Evolutionary conservation across 2,888 invertebrate genomes (phyloP).

Genomic region (Macropis europaea): DNA sequence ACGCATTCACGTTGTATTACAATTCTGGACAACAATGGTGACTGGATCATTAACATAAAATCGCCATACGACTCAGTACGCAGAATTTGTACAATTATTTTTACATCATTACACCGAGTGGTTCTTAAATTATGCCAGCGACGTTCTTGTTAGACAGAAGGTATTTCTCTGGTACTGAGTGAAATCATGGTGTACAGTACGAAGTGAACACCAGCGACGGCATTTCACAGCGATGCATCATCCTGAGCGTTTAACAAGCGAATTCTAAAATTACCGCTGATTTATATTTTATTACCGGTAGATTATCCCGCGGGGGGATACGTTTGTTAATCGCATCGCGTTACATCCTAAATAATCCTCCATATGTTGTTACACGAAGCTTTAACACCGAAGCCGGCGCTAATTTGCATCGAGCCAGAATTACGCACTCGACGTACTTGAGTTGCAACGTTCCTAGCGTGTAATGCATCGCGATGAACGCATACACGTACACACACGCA

Average conservation of each 20-base stretch:
- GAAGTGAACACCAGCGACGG: neutral
- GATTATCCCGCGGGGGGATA: slow-evolving; percentile 38
- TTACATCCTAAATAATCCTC: slow-evolving; percentile 57
- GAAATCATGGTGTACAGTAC: too few species aligned
- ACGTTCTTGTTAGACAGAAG: neutral
- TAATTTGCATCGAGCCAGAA: slow-evolving; percentile 53
- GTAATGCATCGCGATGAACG: slow-evolving; percentile 25
- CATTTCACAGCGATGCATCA: neutral
- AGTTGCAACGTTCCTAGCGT: slow-evolving; percentile 24
- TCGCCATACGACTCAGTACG: too few species aligned
- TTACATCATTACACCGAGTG: too few species aligned
- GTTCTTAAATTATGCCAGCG: too few species aligned
- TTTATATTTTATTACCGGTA: slow-evolving; percentile 41
- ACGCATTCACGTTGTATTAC: too few species aligned
- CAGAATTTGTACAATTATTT: too few species aligned
- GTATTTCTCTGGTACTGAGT: too few species aligned
- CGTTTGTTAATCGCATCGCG: slow-evolving; percentile 52
- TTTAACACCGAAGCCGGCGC: slow-evolving; percentile 28
- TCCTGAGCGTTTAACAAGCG: slow-evolving; percentile 14
- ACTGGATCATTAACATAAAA: too few species aligned
- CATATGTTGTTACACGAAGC: slow-evolving; percentile 46
- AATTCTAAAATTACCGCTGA: slow-evolving; percentile 29
- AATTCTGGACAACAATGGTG: too few species aligned
- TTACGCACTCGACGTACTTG: slow-evolving; percentile 31
- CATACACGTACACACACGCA: too few species aligned